A percentile compares a stretch with the other conserved stretches of the same genome.
Evolutionary conservation across 2,888 invertebrate species (phyloP).

Genomic region (Ashinkailepas kermadecensis): DNA sequence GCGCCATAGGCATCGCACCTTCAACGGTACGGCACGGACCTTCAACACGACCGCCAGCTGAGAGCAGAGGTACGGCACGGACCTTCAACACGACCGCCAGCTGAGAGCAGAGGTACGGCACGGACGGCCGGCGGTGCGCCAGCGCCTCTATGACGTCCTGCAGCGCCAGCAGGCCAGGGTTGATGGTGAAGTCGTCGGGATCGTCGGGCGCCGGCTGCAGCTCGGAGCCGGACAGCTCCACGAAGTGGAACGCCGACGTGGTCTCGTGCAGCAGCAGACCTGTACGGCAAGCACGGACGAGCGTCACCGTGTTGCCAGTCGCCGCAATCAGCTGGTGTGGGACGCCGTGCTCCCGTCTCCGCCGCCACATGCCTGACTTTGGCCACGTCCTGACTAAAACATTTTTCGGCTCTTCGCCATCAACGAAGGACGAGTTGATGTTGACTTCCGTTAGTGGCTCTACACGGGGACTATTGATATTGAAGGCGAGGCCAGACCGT

Average conservation of each 20-base stretch:
- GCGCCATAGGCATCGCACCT: neutral
- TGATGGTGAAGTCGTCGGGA: constrained; percentile 48
- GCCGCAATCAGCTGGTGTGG: neutral
- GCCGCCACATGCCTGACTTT: neutral
- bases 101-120: constrained; percentile 34
- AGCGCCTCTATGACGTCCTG: constrained; percentile 57
- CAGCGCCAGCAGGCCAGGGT: constrained; percentile 57
- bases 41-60: constrained; percentile 35
- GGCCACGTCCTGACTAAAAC: neutral
- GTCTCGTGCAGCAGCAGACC: constrained; percentile 53
- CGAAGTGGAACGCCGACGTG: constrained; percentile 64
- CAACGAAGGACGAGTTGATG: too few species aligned
- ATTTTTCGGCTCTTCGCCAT: too few species aligned
- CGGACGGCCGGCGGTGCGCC: constrained; percentile 43
- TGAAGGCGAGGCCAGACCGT: too few species aligned
- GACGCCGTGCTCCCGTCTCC: neutral
- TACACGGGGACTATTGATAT: too few species aligned
- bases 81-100: constrained; percentile 35
- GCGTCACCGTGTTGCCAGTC: neutral
- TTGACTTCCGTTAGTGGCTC: too few species aligned
- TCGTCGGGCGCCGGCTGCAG: constrained; percentile 45
- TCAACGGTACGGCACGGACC: neutral
- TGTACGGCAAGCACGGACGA: neutral
- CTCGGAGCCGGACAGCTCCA: constrained; percentile 56
- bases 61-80: constrained; percentile 33